A percentile compares a stretch with the other conserved stretches of the same genome.
These are phyloP conservation scores for Aphelocoma californica DNA, from an alignment of 2,797 vertebrate species.

Conservation along the genomic window DNA sequence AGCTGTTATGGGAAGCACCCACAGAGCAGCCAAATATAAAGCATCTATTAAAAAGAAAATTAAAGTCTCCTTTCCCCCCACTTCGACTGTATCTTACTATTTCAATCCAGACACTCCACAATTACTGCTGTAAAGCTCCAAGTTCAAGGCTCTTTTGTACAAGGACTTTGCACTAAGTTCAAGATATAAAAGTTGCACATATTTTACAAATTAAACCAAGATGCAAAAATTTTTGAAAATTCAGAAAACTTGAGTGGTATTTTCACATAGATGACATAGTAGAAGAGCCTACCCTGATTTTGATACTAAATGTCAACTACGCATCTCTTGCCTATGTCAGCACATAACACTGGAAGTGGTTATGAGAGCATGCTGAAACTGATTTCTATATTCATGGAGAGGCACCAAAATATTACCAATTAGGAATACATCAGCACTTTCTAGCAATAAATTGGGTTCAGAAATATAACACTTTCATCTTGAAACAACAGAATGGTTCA, in stretches of 20 bases:
- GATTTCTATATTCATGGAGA: not conserved
- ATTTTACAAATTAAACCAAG: not conserved
- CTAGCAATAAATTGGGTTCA: not conserved
- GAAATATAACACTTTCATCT: not conserved
- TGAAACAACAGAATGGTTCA: not conserved
- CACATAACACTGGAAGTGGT: not conserved
- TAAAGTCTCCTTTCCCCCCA: not conserved
- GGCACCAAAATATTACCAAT: not conserved
- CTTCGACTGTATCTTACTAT: not conserved
- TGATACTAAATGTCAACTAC: not conserved
- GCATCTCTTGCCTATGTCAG: not conserved
- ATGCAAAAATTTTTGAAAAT: not conserved
- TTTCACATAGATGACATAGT: not conserved
- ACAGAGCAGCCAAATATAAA: not conserved
- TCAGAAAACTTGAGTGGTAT: not conserved
- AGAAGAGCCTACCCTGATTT: not conserved
- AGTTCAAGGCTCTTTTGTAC: not conserved
- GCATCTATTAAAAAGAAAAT: not conserved
- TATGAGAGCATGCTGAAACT: not conserved
- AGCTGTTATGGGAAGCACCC: fast-evolving
- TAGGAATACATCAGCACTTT: not conserved
- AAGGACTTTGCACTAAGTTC: not conserved
- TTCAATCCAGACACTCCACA: not conserved
- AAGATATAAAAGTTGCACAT: not conserved
- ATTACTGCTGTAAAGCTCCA: not conserved